Percentiles rank a stretch among this genome's conserved stretches.
Conservation (phyloP, 2,113 vertebrate genomes). For the Protobothrops flavoviridis region DNA sequence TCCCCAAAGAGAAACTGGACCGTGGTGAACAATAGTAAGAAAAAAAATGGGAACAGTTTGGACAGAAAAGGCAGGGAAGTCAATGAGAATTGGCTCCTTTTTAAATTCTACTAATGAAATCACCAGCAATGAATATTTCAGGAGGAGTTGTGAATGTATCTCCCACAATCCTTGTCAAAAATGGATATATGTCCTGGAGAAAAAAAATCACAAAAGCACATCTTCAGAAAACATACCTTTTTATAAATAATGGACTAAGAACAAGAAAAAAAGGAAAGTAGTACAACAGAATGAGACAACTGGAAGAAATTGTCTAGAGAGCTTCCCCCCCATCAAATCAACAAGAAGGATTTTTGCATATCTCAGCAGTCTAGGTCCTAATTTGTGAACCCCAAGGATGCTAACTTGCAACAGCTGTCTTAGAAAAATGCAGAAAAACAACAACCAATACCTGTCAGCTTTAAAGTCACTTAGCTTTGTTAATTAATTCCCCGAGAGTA, state of each 20-base stretch:
- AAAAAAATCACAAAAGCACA: background rate
- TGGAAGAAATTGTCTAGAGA: background rate
- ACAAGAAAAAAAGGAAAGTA: background rate
- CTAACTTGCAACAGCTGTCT: background rate
- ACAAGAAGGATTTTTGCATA: background rate
- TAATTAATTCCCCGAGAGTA: constrained; percentile 36
- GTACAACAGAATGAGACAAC: background rate
- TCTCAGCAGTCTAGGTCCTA: background rate
- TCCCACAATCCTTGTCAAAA: background rate
- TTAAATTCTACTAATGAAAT: background rate
- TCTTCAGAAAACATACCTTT: background rate
- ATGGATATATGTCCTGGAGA: background rate
- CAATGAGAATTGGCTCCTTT: background rate
- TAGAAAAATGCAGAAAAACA: background rate
- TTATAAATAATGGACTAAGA: background rate
- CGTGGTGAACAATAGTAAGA: background rate
- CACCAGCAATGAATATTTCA: background rate
- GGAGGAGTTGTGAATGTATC: background rate
- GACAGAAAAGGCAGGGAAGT: background rate
- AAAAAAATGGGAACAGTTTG: background rate
- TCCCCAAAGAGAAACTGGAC: background rate
- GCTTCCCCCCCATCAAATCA: background rate
- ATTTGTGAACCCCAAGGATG: constrained; percentile 7
- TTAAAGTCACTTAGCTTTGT: constrained; percentile 34
- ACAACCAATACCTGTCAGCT: constrained; percentile 5